Percentiles rank a stretch among this genome's conserved stretches.
phyloP scores from a whole-genome alignment of 2,888 invertebrate genomes.

The Microctonus brassicae region DNA sequence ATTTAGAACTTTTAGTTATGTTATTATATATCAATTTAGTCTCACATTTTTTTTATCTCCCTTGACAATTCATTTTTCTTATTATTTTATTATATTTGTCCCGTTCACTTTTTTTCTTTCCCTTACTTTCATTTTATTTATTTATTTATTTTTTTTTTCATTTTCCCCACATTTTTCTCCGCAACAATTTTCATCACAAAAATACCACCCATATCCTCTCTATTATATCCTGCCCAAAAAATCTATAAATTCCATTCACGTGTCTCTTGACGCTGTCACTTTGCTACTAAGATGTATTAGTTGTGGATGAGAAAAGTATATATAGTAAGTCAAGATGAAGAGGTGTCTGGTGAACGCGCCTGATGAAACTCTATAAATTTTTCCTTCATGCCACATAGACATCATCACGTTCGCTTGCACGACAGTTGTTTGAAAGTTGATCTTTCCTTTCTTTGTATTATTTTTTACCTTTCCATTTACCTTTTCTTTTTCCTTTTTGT shows the following conservation, averaged over 20 bases:
- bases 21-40: background rate
- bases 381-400: background rate
- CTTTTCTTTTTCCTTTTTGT: background rate
- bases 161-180: background rate
- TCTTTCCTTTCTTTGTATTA: slow-evolving; percentile 3
- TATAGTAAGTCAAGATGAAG: background rate
- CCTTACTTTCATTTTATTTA: no score
- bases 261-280: background rate
- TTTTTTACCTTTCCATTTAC: no score
- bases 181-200: background rate
- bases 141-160: no score
- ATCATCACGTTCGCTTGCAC: slow-evolving; percentile 1
- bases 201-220: background rate
- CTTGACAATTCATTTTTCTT: slow-evolving; percentile 15
- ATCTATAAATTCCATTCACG: background rate
- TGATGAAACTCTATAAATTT: slow-evolving; percentile 18
- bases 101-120: background rate
- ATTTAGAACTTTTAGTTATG: background rate
- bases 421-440: slow-evolving; percentile 12
- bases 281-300: background rate
- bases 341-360: background rate
- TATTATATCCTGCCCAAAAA: background rate
- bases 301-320: slow-evolving; percentile 6
- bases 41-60: no score
- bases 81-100: background rate